A percentile compares a stretch with the other conserved stretches of the same genome.
These are phyloP conservation scores for Metallyticus violacea DNA, from an alignment of 2,888 invertebrate genomes.

Conservation along the genomic window DNA sequence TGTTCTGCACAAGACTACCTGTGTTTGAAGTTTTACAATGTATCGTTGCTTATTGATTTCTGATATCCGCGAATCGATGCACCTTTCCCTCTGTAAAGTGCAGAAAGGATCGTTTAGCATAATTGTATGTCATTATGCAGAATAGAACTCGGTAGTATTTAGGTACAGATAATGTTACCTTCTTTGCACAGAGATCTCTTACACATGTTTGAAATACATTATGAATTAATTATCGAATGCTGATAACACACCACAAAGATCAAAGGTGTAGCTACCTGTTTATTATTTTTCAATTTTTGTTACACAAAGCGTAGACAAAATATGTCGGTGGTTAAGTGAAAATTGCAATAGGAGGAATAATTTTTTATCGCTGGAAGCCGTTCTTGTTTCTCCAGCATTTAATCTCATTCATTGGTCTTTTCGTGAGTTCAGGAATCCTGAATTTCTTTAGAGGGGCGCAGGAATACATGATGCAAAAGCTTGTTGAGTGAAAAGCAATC, in stretches of 20 bases:
- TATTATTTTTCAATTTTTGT: neutral
- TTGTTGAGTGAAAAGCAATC: no score
- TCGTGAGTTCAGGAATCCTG: no score
- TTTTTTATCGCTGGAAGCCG: neutral
- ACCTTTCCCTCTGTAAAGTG: neutral
- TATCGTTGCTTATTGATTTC: neutral
- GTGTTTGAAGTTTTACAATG: no score
- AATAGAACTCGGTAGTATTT: neutral
- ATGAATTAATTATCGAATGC: neutral
- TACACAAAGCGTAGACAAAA: neutral
- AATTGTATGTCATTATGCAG: neutral
- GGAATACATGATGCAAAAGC: no score
- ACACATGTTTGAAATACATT: neutral
- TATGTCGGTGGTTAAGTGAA: neutral
- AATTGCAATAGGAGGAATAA: neutral
- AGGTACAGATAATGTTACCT: neutral
- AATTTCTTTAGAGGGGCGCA: no score
- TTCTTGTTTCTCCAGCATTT: neutral
- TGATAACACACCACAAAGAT: neutral
- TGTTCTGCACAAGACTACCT: no score
- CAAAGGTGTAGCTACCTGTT: neutral
- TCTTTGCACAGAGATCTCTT: neutral
- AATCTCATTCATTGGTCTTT: neutral
- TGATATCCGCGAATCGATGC: no score
- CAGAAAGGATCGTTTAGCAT: neutral